These are phyloP conservation scores for Leucophenga maculata DNA, from an alignment of 2,888 invertebrate genomes.

Conservation along the genomic window DNA sequence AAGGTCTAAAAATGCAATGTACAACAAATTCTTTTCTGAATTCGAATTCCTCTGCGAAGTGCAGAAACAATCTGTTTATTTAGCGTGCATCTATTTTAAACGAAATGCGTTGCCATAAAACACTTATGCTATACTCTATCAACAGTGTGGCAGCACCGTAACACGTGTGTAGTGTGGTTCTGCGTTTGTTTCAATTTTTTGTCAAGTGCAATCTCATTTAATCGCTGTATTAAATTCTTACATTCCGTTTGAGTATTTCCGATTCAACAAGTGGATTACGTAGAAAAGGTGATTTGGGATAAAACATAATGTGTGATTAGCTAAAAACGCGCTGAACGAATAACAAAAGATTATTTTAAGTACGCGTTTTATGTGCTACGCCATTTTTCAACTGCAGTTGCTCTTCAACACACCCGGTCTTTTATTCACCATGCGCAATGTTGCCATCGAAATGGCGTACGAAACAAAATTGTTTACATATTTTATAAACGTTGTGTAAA, in stretches of 20 bases:
- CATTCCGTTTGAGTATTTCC: conserved; percentile 68
- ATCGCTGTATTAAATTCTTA: conserved; percentile 53
- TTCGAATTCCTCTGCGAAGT: no score
- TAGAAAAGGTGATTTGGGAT: conserved; percentile 70
- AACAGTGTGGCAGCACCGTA: no score
- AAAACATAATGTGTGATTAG: conserved; percentile 56
- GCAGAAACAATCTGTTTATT: no score
- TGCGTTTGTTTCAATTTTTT: no score
- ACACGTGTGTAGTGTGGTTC: no score
- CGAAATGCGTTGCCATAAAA: no score
- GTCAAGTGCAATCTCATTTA: neutral
- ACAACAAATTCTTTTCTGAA: no score
- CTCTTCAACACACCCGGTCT: conserved; percentile 45
- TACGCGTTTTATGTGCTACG: neutral
- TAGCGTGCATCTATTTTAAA: no score
- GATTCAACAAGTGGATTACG: conserved; percentile 66
- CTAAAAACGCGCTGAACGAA: no score
- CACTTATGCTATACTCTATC: no score
- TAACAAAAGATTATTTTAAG: no score
- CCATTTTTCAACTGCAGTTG: conserved; percentile 18
- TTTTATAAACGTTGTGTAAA: neutral
- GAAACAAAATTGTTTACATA: neutral
- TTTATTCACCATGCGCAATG: conserved; percentile 3
- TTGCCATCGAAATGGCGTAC: neutral
- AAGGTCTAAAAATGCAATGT: no score